These are phyloP conservation scores for Neuroterus valhalla DNA, from an alignment of 1,140 invertebrate species.

Conservation along the genomic window DNA sequence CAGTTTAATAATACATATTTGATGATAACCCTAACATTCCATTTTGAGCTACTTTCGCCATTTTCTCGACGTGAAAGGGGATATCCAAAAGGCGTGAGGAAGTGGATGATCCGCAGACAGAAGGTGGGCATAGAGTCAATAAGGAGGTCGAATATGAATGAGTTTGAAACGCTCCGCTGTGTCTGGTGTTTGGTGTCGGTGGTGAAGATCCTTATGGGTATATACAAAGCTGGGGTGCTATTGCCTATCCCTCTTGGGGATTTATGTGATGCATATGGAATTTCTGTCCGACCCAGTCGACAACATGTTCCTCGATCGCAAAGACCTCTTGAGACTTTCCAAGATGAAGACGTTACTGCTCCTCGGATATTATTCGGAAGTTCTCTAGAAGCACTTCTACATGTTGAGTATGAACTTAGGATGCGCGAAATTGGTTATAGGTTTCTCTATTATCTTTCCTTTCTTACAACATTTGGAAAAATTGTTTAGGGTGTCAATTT, in stretches of 20 bases:
- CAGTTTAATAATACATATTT: no score
- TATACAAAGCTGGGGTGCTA: constrained; percentile 40
- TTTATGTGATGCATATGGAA: constrained; percentile 47
- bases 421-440: no score
- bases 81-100: no score
- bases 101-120: no score
- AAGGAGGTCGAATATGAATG: constrained; percentile 30
- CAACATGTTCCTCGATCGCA: constrained; percentile 35
- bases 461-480: no score
- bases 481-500: no score
- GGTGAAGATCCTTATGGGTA: constrained; percentile 33
- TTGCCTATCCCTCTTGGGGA: constrained; percentile 40
- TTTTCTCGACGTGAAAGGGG: no score
- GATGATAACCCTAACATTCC: no score
- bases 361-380: neutral
- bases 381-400: neutral
- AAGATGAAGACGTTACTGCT: neutral
- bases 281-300: constrained; percentile 41
- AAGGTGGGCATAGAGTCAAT: neutral
- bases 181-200: constrained; percentile 18
- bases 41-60: no score
- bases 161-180: constrained; percentile 6
- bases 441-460: no score
- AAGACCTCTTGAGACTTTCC: constrained; percentile 15
- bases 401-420: no score